phyloP scores from a whole-genome alignment of 1,140 invertebrate genomes.

The Oedothorax gibbosus region DNA sequence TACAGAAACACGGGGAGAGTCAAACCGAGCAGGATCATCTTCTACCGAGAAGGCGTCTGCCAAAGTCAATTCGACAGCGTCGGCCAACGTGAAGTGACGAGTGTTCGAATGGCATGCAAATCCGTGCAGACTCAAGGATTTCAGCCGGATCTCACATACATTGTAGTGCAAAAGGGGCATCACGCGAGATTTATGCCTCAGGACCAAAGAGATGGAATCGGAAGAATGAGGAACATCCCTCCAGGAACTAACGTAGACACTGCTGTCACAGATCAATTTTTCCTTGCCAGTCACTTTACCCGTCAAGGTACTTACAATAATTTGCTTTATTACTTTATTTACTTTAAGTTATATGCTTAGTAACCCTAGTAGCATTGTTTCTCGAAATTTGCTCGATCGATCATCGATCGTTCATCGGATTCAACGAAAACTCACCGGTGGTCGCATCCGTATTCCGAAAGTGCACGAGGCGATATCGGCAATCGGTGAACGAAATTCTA shows the following conservation, averaged over 20 bases:
- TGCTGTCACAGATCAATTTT: conserved; percentile 86
- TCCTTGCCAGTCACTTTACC: conserved; percentile 78
- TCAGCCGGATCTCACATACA: conserved; percentile 61
- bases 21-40: conserved; percentile 68
- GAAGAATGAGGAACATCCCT: conserved; percentile 76
- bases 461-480: too few relatives aligned
- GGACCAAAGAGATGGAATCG: conserved; percentile 62
- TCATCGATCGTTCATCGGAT: too few relatives aligned
- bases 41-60: conserved; percentile 70
- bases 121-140: conserved; percentile 9
- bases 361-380: too few relatives aligned
- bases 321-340: conserved; percentile 87
- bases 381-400: too few relatives aligned
- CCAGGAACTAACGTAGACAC: conserved; percentile 88
- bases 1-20: conserved; percentile 27
- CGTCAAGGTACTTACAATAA: conserved; percentile 78
- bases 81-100: conserved; percentile 52
- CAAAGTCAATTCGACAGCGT: conserved; percentile 70
- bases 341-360: too few relatives aligned
- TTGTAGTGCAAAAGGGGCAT: conserved; percentile 63
- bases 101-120: conserved; percentile 54
- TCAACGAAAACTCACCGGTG: too few relatives aligned
- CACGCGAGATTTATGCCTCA: conserved; percentile 57
- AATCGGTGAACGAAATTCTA: too few relatives aligned
- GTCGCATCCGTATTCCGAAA: too few relatives aligned